Evolutionary conservation across 2,888 invertebrate species (phyloP).

Genomic region (Epirrhoe alternata): DNA sequence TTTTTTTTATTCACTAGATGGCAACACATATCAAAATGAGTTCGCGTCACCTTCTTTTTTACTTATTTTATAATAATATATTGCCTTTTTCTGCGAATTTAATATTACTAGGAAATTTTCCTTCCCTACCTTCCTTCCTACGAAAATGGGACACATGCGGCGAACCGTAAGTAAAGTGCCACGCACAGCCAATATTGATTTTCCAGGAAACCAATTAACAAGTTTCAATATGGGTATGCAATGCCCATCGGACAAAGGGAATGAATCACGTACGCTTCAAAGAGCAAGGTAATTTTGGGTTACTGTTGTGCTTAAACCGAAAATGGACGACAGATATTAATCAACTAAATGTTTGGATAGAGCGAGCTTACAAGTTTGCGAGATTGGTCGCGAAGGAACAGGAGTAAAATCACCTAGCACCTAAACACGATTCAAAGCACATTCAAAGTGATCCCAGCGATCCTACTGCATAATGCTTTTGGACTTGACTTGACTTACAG

Average conservation of each 20-base stretch:
- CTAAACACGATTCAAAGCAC: too few species aligned
- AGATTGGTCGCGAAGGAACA: too few species aligned
- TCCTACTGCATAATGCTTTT: too few species aligned
- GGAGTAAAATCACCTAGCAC: too few species aligned
- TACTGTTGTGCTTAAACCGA: background rate
- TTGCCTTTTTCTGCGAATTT: background rate
- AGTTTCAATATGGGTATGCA: constrained; percentile 27
- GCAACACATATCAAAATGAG: too few species aligned
- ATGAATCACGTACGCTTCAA: constrained; percentile 13
- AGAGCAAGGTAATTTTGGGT: constrained; percentile 18
- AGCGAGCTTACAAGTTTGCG: too few species aligned
- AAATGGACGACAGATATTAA: background rate
- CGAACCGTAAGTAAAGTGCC: constrained; percentile 62
- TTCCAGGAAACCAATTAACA: constrained; percentile 45
- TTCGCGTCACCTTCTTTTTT: too few species aligned
- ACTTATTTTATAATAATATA: too few species aligned
- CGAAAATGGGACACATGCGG: constrained; percentile 63
- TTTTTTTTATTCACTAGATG: too few species aligned
- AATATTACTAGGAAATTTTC: background rate
- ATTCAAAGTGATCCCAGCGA: too few species aligned
- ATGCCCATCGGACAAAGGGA: constrained; percentile 11
- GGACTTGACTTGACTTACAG: too few species aligned
- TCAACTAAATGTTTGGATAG: too few species aligned
- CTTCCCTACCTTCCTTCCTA: constrained; percentile 25
- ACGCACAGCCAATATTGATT: constrained; percentile 67